A percentile compares a stretch with the other conserved stretches of the same genome.
phyloP scores from a whole-genome alignment of 2,113 vertebrate genomes.

The Corythoichthys intestinalis region DNA sequence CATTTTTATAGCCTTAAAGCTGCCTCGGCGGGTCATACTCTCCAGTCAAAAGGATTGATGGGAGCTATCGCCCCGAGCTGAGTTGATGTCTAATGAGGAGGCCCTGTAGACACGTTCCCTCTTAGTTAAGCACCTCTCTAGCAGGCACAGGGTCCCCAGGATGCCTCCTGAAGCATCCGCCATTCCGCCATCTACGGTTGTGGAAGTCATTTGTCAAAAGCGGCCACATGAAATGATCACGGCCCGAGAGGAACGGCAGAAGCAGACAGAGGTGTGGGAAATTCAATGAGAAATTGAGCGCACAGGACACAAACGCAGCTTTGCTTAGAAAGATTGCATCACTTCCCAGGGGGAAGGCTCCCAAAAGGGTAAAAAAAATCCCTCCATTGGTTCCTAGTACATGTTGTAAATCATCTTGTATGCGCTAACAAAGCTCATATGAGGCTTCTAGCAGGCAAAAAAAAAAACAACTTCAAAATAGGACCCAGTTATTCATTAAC shows the following conservation, averaged over 20 bases:
- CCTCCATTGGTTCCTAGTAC: constrained; percentile 20
- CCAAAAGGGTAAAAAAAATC: constrained; percentile 18
- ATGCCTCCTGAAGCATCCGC: constrained; percentile 29
- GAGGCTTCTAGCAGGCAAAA: constrained; percentile 33
- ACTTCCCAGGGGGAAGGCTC: constrained; percentile 13
- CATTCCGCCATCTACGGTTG: constrained; percentile 33
- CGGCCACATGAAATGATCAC: constrained; percentile 61
- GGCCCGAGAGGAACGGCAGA: constrained; percentile 47
- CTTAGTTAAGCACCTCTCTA: constrained; percentile 55
- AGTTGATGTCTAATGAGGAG: constrained; percentile 62
- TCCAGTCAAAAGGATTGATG: constrained; percentile 48
- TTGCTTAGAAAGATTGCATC: constrained; percentile 36
- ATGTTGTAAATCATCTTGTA: constrained; percentile 38
- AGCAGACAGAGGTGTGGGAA: constrained; percentile 22
- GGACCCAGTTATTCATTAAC: not conserved
- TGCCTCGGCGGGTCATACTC: constrained; percentile 23
- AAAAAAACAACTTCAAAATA: not conserved
- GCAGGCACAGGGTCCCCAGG: constrained; percentile 31
- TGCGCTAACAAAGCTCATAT: constrained; percentile 22
- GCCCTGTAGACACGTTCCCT: constrained; percentile 48
- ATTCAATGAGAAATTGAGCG: constrained; percentile 48
- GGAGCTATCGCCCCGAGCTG: constrained; percentile 43
- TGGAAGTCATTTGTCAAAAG: constrained; percentile 63
- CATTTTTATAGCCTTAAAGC: constrained; percentile 27
- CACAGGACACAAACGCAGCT: constrained; percentile 16